A percentile compares a stretch with the other conserved stretches of the same genome.
These are phyloP conservation scores for Laterallus jamaicensis DNA, from an alignment of 2,113 vertebrate species.

Conservation along the genomic window DNA sequence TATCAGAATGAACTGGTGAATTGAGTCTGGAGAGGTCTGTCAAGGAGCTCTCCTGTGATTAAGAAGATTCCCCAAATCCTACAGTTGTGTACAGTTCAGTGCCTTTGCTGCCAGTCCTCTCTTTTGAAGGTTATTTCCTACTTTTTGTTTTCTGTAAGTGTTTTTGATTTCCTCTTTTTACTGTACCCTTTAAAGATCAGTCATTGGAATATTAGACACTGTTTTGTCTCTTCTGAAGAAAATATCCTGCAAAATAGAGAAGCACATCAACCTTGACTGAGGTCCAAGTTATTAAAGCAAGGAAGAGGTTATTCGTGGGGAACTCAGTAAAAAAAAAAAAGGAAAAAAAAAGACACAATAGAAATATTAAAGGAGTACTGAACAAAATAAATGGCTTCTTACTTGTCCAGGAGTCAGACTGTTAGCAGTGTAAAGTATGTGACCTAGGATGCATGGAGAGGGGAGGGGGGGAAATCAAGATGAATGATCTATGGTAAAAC, in stretches of 20 bases:
- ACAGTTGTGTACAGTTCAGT: neutral
- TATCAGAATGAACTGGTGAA: neutral
- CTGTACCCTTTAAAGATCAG: slow-evolving; percentile 36
- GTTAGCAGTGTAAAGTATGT: slow-evolving; percentile 73
- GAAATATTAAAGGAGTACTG: slow-evolving; percentile 67
- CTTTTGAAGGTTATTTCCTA: slow-evolving; percentile 27
- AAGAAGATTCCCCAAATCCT: neutral
- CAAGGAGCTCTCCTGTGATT: neutral
- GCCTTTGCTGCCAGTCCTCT: neutral
- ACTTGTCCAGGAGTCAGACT: slow-evolving; percentile 71
- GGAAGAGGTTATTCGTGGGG: slow-evolving; percentile 81
- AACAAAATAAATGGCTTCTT: slow-evolving; percentile 73
- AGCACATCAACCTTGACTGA: slow-evolving; percentile 84
- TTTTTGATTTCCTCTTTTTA: slow-evolving; percentile 53
- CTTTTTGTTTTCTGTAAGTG: neutral
- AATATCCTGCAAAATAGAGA: slow-evolving; percentile 82
- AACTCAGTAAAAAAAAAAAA: slow-evolving; percentile 51
- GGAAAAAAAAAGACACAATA: slow-evolving; percentile 74
- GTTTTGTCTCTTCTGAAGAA: slow-evolving; percentile 83
- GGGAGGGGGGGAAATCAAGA: slow-evolving; percentile 56
- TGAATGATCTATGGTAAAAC: slow-evolving; percentile 76
- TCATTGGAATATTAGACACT: slow-evolving; percentile 70
- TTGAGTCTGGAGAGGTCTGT: neutral
- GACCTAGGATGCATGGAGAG: slow-evolving; percentile 71
- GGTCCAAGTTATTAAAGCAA: slow-evolving; percentile 79